phyloP scores from a whole-genome alignment of 2,888 invertebrate species.

The Amiota communis region DNA sequence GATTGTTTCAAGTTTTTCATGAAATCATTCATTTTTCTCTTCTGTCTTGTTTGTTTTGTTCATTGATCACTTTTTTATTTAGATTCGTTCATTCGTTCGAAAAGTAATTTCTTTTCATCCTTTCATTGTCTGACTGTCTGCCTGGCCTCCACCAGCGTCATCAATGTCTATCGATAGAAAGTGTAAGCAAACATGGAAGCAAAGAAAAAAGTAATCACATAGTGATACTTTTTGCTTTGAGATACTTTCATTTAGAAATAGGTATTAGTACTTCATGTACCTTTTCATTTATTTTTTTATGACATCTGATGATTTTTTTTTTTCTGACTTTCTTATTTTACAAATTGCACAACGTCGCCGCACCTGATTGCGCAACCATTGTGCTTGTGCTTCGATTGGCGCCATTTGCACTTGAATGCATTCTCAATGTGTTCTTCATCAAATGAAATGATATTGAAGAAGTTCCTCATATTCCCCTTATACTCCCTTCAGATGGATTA shows the following conservation, averaged over 20 bases:
- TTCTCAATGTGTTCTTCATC: not conserved
- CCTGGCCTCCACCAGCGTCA: constrained; percentile 44
- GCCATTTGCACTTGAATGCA: constrained; percentile 23
- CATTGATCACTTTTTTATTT: constrained; percentile 70
- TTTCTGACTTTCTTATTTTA: not conserved
- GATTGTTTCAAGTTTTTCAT: constrained; percentile 22
- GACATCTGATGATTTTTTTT: constrained; percentile 1
- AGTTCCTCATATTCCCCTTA: not conserved
- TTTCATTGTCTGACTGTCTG: constrained; percentile 51
- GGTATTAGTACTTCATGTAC: constrained; percentile 29
- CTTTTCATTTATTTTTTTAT: constrained; percentile 39
- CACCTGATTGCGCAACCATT: constrained; percentile 11
- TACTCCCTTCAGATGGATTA: not conserved
- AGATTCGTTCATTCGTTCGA: constrained; percentile 69
- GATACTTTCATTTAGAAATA: too few relatives aligned
- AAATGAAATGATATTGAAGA: constrained; percentile 8
- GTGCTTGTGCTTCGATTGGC: constrained; percentile 45
- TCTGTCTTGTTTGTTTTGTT: constrained; percentile 46
- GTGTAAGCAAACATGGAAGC: constrained; percentile 10
- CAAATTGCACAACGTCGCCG: not conserved
- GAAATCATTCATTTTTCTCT: not conserved
- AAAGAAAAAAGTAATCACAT: constrained; percentile 62
- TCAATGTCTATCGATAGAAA: not conserved
- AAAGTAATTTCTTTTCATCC: constrained; percentile 68
- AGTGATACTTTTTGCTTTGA: constrained; percentile 33